Conservation (phyloP, 2,113 vertebrate species). For the Accipiter virgatus region DNA sequence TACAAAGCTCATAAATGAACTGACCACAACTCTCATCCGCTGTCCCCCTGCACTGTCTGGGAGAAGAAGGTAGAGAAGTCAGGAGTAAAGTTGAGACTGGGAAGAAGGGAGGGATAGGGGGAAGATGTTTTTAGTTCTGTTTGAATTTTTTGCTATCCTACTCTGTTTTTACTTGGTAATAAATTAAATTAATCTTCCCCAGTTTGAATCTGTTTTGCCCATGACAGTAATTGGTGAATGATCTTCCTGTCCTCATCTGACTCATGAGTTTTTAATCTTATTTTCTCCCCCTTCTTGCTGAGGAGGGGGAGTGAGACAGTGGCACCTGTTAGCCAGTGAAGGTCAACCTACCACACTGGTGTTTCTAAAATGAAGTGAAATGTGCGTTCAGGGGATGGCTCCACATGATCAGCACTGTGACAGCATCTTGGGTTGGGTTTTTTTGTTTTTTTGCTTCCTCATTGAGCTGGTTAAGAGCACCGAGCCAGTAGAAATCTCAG, state of each 20-base stretch:
- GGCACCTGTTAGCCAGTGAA: not conserved
- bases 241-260: not conserved
- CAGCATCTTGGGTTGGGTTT: not conserved
- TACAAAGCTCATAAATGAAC: not conserved
- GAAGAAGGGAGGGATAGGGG: not conserved
- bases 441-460: not conserved
- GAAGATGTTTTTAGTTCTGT: not conserved
- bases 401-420: not conserved
- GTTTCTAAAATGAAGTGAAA: not conserved
- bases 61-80: not conserved
- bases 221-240: not conserved
- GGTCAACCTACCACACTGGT: not conserved
- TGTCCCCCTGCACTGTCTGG: not conserved
- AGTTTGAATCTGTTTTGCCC: not conserved
- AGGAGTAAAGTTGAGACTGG: not conserved
- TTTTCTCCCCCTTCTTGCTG: not conserved
- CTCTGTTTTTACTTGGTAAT: not conserved
- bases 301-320: not conserved
- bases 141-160: not conserved
- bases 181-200: not conserved
- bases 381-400: not conserved
- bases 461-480: not conserved
- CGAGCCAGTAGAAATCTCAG: not conserved
- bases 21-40: not conserved
- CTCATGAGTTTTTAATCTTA: not conserved